Evolutionary conservation across 2,113 vertebrate species (phyloP), one percentile per base, ranked within the genome.

Genomic region (Plecturocebus donacophilus): DNA sequence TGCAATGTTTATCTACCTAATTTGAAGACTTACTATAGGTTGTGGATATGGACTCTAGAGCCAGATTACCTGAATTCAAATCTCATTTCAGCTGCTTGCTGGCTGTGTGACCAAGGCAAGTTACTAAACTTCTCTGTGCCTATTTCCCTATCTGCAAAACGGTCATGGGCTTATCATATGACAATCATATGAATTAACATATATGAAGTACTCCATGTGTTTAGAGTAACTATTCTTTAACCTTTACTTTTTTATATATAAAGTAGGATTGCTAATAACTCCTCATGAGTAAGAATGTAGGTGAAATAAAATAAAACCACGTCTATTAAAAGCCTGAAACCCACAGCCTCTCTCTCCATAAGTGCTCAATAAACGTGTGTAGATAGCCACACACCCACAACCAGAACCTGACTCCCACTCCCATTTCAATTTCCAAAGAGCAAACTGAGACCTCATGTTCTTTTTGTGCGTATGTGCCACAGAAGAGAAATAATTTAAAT

Each of bases 351-450:
- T 47, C 52, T 64, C 47, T 94, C 52, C 5, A 0, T 73, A 56
- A 56, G 5, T 27, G 3, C 20, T 71, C 16, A 3, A 1, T 6
- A 30, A 27, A 6, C 0, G 6, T 4, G 16, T 27, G 5, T 14
- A 19, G 42, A 42, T 5, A 40, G 73, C 35, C 25, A 0, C 10
- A 27, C 5, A 38, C 21, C 30, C 42, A 21, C 8, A 32, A 2
- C 8, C 13, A 27, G 54, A 42, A 68, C 13, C 8, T 17, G 17
- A 32, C 2, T 47, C 25, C 79, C 12, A 40, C 21, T 25, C 38
- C 17, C 52, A 8, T 47, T 11, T 30, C 9, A n/a, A 30, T 70
- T 80, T 84, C 40, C 80, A 64, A 40, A 56, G 35, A 40, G 35
- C 27, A 40, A 47, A 30, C 5, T 1, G 40, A 64, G 42, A 8